Evolutionary conservation across 2,113 vertebrate genomes (phyloP).

Genomic region (Lanius collurio): DNA sequence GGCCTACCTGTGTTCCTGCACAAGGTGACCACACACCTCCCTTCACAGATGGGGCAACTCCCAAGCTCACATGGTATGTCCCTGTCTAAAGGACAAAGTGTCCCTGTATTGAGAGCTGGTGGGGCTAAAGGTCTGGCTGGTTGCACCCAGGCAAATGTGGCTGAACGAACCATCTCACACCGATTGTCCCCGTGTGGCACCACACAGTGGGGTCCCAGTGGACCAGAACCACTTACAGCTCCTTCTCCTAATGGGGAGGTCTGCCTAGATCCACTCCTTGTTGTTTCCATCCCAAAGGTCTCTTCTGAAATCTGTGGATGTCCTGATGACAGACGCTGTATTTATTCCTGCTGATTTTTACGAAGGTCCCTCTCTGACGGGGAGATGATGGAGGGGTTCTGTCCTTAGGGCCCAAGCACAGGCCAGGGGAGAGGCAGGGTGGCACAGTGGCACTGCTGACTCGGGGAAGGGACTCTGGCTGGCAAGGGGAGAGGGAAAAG

Average conservation of each 20-base stretch:
- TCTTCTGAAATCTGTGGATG: fast-evolving
- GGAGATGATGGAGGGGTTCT: fast-evolving
- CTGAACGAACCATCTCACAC: neutral
- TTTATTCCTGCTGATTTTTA: neutral
- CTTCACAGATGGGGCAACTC: fast-evolving
- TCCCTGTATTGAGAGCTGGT: too few species aligned
- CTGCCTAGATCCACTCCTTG: fast-evolving
- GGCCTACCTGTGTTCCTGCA: fast-evolving
- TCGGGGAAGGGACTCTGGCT: neutral
- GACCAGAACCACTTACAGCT: neutral
- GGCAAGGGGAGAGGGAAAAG: neutral
- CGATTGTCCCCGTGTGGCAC: fast-evolving
- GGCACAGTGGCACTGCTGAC: neutral
- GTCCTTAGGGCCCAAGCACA: neutral
- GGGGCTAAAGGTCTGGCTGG: neutral
- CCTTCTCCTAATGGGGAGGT: neutral
- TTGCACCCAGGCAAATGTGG: neutral
- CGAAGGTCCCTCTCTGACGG: too few species aligned
- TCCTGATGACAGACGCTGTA: fast-evolving
- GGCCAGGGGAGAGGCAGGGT: neutral
- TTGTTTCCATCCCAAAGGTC: fast-evolving
- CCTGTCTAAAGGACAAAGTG: neutral
- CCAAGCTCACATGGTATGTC: fast-evolving
- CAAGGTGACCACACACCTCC: neutral
- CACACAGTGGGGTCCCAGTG: fast-evolving